Evolutionary conservation across 1,140 invertebrate species (phyloP).

Genomic region (Drosophila repleta): DNA sequence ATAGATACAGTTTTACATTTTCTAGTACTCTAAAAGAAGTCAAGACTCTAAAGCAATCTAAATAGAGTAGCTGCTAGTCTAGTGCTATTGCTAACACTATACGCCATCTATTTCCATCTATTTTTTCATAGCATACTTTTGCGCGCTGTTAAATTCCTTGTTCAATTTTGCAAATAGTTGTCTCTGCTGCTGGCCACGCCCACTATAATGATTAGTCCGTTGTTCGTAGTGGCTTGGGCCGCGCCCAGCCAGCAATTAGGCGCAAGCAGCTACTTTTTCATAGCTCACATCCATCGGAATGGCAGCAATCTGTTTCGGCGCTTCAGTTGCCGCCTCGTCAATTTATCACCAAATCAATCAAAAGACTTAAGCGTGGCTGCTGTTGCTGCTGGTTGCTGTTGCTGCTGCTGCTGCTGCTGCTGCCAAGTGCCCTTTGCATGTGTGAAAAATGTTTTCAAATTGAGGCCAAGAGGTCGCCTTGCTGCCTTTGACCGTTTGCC

Average conservation of each 20-base stretch:
- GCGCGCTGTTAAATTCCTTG: slow-evolving; percentile 8
- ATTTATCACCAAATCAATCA: slow-evolving; percentile 83
- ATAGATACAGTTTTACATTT: too few relatives aligned
- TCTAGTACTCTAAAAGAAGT: too few relatives aligned
- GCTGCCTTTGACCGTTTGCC: slow-evolving; percentile 74
- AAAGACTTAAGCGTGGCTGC: slow-evolving; percentile 64
- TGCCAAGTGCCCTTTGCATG: slow-evolving; percentile 36
- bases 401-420: slow-evolving; percentile 20
- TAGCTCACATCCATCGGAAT: slow-evolving; percentile 43
- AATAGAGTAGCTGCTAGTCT: background rate
- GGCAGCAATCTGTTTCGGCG: slow-evolving; percentile 67
- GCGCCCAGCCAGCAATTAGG: slow-evolving; percentile 58
- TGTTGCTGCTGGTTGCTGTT: slow-evolving; percentile 18
- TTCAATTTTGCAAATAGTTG: slow-evolving; percentile 1
- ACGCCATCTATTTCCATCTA: background rate
- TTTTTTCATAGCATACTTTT: slow-evolving; percentile 43
- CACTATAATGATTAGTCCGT: slow-evolving; percentile 24
- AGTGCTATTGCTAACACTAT: background rate
- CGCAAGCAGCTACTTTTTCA: slow-evolving; percentile 23
- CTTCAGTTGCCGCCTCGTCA: slow-evolving; percentile 72
- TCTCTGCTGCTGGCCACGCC: background rate
- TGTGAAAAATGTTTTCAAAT: slow-evolving; percentile 62
- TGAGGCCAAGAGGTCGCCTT: slow-evolving; percentile 46
- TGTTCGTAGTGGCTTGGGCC: slow-evolving; percentile 28
- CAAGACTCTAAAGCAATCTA: too few relatives aligned